These are phyloP conservation scores for Falcunculus frontatus DNA, from an alignment of 2,113 vertebrate species.

Conservation along the genomic window DNA sequence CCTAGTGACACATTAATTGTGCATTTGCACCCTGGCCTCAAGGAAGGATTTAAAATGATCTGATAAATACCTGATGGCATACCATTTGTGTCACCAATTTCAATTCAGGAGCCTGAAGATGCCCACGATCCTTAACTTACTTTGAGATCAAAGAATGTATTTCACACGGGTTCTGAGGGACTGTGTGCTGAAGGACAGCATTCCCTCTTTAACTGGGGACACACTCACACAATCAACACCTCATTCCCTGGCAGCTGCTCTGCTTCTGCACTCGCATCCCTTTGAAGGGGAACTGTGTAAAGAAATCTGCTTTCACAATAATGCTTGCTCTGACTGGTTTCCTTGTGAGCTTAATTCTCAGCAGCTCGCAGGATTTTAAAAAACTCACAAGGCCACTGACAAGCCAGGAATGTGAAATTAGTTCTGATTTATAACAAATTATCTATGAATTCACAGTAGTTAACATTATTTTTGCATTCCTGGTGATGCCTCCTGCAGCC, in stretches of 20 bases:
- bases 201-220: not conserved
- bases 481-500: no score
- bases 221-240: not conserved
- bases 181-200: not conserved
- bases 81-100: not conserved
- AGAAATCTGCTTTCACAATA: not conserved
- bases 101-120: not conserved
- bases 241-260: not conserved
- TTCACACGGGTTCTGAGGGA: not conserved
- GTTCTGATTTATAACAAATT: not conserved
- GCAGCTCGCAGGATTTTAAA: not conserved
- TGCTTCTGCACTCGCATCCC: not conserved
- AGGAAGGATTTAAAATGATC: not conserved
- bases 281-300: not conserved
- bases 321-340: not conserved
- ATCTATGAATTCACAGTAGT: not conserved
- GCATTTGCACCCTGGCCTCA: not conserved
- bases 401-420: rapidly evolving
- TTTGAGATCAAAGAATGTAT: not conserved
- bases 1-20: not conserved
- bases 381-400: not conserved
- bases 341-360: not conserved
- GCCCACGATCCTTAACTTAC: not conserved
- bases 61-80: not conserved
- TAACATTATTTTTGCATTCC: not conserved